phyloP scores from a whole-genome alignment of 1,140 invertebrate species.

The Diorhabda elongata region DNA sequence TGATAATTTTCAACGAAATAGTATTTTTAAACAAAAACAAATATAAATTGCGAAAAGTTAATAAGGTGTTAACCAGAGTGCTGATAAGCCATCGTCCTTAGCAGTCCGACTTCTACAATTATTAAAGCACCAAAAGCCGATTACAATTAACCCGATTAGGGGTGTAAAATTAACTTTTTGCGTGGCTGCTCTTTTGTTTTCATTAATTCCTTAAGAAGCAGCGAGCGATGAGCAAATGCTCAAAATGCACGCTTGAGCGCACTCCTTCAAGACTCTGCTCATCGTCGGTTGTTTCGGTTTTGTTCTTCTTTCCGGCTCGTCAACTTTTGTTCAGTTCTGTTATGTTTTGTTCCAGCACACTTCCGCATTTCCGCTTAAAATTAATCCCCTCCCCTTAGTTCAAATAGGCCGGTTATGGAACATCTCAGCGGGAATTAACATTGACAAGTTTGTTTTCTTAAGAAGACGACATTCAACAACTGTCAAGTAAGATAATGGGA shows the following conservation, averaged over 20 bases:
- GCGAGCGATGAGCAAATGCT: neutral
- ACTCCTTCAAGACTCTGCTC: constrained; percentile 29
- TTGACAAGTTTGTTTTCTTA: too few species aligned
- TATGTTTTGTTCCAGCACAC: constrained; percentile 18
- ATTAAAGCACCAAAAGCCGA: constrained; percentile 9
- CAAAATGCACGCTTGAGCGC: constrained; percentile 20
- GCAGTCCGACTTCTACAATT: neutral
- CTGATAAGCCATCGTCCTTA: neutral
- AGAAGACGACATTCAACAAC: too few species aligned
- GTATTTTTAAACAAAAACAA: too few species aligned
- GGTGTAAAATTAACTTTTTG: constrained; percentile 21
- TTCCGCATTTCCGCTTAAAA: constrained; percentile 34
- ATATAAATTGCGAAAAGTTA: too few species aligned
- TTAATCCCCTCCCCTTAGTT: constrained; percentile 27
- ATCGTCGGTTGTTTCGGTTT: constrained; percentile 22
- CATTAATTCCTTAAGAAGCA: constrained; percentile 4
- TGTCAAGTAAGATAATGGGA: too few species aligned
- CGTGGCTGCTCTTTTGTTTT: constrained; percentile 14
- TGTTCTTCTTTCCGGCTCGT: constrained; percentile 34
- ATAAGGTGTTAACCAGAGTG: neutral
- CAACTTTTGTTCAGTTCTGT: constrained; percentile 30
- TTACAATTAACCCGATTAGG: constrained; percentile 16
- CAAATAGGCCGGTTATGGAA: neutral
- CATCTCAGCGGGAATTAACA: too few species aligned
- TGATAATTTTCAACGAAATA: too few species aligned